Evolutionary conservation across 2,888 invertebrate genomes (phyloP).

Genomic region (Xylota sylvarum): DNA sequence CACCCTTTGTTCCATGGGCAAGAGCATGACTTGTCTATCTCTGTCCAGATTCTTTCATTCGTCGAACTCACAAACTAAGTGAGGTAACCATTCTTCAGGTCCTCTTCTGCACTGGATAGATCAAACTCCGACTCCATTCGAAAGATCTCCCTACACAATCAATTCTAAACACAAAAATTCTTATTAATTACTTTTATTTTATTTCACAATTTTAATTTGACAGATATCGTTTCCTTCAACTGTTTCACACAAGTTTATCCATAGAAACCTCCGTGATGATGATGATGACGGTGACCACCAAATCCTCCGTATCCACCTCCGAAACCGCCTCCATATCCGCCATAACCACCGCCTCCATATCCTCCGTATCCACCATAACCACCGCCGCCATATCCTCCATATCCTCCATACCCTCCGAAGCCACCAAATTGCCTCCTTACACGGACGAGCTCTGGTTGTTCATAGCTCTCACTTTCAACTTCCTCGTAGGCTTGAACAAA

Average conservation of each 20-base stretch:
- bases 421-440: conserved; percentile 33
- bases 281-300: background rate
- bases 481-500: conserved; percentile 21
- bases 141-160: no score
- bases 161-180: background rate
- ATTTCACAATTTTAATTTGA: conserved; percentile 2
- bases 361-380: background rate
- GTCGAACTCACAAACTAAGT: no score
- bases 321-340: conserved; percentile 6
- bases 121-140: no score
- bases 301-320: background rate
- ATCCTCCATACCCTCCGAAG: conserved; percentile 6
- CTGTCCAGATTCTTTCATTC: no score
- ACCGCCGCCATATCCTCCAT: background rate
- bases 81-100: background rate
- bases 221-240: background rate
- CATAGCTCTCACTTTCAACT: background rate
- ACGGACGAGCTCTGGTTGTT: conserved; percentile 25
- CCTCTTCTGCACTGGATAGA: no score
- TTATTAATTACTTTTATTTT: background rate
- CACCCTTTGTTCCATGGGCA: no score
- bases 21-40: no score
- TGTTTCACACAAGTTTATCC: background rate
- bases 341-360: background rate
- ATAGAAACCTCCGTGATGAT: conserved; percentile 2